phyloP scores from a whole-genome alignment of 2,888 invertebrate genomes.

The Nephrotoma appendiculata region DNA sequence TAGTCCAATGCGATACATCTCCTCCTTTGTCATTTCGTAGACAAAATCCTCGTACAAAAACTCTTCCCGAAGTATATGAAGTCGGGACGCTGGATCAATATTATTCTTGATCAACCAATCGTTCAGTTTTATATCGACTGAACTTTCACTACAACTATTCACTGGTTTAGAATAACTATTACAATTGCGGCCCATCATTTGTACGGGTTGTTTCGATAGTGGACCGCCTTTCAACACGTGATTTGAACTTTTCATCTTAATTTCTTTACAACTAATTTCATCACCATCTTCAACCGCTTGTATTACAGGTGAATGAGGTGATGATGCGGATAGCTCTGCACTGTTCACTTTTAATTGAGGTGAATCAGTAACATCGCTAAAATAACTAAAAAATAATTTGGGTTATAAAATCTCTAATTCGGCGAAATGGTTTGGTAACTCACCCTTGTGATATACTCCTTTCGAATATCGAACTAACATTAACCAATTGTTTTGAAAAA shows the following conservation, averaged over 20 bases:
- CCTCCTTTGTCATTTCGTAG: slow-evolving; percentile 63
- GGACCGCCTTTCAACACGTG: neutral
- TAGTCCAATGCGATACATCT: slow-evolving; percentile 62
- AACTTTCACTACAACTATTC: neutral
- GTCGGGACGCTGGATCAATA: slow-evolving; percentile 50
- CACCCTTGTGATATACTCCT: slow-evolving; percentile 17
- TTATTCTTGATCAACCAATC: slow-evolving; percentile 58
- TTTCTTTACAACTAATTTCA: neutral
- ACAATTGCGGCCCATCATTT: neutral
- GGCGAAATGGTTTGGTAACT: neutral
- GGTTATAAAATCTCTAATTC: neutral
- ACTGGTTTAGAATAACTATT: neutral
- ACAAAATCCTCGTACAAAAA: slow-evolving; percentile 69
- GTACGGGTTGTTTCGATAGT: neutral
- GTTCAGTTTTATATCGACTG: slow-evolving; percentile 40
- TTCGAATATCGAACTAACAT: slow-evolving; percentile 11
- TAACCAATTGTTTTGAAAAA: slow-evolving; percentile 25
- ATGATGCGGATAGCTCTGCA: slow-evolving; percentile 10
- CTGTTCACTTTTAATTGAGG: slow-evolving; percentile 7
- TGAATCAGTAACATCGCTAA: slow-evolving; percentile 13
- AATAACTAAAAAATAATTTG: slow-evolving; percentile 12
- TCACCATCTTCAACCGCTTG: neutral
- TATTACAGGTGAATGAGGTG: neutral
- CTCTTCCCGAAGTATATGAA: slow-evolving; percentile 54
- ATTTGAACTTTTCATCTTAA: neutral